These are phyloP conservation scores for Enteromius trimaculatus DNA, from an alignment of 2,797 vertebrate genomes.

Conservation along the genomic window DNA sequence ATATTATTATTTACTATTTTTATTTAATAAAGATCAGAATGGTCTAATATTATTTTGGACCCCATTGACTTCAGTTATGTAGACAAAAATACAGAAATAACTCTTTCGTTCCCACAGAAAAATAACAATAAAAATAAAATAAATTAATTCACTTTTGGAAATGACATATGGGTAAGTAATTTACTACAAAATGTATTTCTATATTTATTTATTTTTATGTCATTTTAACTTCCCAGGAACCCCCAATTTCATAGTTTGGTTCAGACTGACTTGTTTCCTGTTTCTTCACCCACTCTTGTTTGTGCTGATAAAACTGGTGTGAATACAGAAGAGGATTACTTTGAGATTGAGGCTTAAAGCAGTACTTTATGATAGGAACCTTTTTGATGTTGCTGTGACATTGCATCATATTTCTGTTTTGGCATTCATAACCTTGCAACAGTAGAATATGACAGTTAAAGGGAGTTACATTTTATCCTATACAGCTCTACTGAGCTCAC, in stretches of 20 bases:
- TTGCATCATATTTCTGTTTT: slow-evolving; percentile 50
- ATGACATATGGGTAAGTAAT: not conserved
- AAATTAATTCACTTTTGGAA: not conserved
- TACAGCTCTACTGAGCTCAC: not conserved
- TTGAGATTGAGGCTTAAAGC: slow-evolving; percentile 73
- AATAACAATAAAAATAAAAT: too few relatives aligned
- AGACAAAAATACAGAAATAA: not conserved
- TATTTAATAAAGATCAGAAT: too few relatives aligned
- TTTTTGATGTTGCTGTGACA: slow-evolving; percentile 46
- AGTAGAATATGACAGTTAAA: slow-evolving; percentile 41
- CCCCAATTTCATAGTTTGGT: slow-evolving; percentile 24
- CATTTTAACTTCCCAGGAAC: slow-evolving; percentile 46
- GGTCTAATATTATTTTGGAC: not conserved
- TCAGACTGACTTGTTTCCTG: slow-evolving; percentile 67
- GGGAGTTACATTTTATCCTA: slow-evolving; percentile 14
- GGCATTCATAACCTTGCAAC: slow-evolving; percentile 41
- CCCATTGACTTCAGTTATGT: not conserved
- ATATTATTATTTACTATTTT: not conserved
- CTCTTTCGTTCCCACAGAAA: not conserved
- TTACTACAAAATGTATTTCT: not conserved
- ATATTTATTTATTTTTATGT: not conserved
- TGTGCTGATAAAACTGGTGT: slow-evolving; percentile 70
- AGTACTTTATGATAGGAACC: slow-evolving; percentile 74
- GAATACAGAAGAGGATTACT: slow-evolving; percentile 75
- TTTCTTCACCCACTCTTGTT: slow-evolving; percentile 76